Conservation (phyloP, 2,797 vertebrate species). For the Sebastes melanostomus region DNA sequence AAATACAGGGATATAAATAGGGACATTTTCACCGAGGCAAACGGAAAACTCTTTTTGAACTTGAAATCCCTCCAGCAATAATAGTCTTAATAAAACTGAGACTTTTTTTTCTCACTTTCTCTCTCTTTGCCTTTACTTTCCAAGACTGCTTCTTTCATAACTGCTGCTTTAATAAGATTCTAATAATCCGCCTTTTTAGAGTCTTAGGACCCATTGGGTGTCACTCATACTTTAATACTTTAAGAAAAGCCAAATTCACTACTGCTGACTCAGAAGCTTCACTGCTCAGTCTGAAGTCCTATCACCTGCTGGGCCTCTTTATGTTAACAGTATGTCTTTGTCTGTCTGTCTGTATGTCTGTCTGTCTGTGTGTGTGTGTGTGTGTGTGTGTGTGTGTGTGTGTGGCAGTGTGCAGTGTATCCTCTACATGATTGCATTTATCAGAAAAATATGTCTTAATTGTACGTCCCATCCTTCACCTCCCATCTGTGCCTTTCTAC, state of each 20-base stretch:
- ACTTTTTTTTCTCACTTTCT: constrained; percentile 1
- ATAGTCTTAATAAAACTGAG: constrained; percentile 29
- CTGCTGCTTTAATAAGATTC: constrained; percentile 58
- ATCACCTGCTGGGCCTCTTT: constrained; percentile 25
- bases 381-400: background rate
- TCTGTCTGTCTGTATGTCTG: background rate
- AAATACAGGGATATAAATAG: background rate
- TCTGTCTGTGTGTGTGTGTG: background rate
- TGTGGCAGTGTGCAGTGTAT: background rate
- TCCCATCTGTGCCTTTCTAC: constrained; percentile 32
- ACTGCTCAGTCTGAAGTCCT: background rate
- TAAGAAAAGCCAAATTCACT: constrained; percentile 37
- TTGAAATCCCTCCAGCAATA: constrained; percentile 30
- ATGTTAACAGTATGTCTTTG: background rate
- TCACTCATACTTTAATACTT: constrained; percentile 58
- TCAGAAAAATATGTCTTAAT: constrained; percentile 17
- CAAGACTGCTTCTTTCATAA: constrained; percentile 27
- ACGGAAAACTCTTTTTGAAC: constrained; percentile 1
- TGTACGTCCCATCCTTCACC: constrained; percentile 19
- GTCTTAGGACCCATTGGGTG: constrained; percentile 30
- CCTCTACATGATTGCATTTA: constrained; percentile 6
- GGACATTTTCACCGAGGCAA: background rate
- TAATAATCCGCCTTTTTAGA: constrained; percentile 53
- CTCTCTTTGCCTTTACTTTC: constrained; percentile 1
- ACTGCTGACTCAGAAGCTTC: constrained; percentile 44